Evolutionary conservation across 2,113 vertebrate genomes (phyloP).

Genomic region (Gavialis gangeticus): DNA sequence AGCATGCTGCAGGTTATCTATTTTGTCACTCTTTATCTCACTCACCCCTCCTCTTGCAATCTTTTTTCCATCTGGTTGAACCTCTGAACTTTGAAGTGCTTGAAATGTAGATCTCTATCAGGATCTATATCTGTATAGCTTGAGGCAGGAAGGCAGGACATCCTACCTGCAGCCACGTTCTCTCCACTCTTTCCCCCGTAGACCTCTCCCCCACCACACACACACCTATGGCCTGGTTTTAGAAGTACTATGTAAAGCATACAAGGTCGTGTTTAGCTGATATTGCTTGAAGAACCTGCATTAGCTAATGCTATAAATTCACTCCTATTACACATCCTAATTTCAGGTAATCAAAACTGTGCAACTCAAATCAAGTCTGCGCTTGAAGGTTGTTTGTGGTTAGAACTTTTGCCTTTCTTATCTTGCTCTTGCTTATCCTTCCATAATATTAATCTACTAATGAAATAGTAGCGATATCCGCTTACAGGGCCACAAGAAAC

Average conservation of each 20-base stretch:
- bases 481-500: not conserved
- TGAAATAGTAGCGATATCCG: not conserved
- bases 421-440: not conserved
- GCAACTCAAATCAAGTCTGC: not conserved
- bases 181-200: not conserved
- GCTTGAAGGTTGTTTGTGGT: not conserved
- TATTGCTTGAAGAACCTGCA: not conserved
- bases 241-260: not conserved
- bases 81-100: too few relatives aligned
- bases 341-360: not conserved
- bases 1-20: too few relatives aligned
- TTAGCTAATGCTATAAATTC: not conserved
- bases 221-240: not conserved
- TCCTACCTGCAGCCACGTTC: not conserved
- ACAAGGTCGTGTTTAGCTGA: not conserved
- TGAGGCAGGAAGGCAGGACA: too few relatives aligned
- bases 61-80: too few relatives aligned
- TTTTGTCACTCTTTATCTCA: too few relatives aligned
- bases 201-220: too few relatives aligned
- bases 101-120: too few relatives aligned
- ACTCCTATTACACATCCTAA: not conserved
- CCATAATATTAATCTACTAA: not conserved
- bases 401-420: not conserved
- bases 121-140: too few relatives aligned
- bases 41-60: too few relatives aligned